Evolutionary conservation across 2,797 vertebrate species (phyloP), one percentile per base, ranked within the genome.

Genomic region (Columba guinea): DNA sequence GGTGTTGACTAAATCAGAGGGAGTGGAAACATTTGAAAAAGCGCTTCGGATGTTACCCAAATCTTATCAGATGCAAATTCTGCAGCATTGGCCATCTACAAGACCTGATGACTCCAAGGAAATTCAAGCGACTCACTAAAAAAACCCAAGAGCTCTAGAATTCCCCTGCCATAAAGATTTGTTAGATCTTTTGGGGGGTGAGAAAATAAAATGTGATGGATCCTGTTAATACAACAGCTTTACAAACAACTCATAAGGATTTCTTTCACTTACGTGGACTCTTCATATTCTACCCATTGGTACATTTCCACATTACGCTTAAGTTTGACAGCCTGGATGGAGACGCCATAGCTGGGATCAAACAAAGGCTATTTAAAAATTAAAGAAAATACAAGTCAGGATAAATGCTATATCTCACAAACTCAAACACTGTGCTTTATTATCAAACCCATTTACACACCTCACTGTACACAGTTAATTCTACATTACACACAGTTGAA

Each of bases 241-340:
- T 49, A 63, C 14, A 67, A 91, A 60, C 24, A 67, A 70, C 15
- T 56, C 65, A 9, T 64, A 69, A 80, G 73, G 8, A 55, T 48
- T 59, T n/a, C 9, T 86, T 69, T 35, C 48, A 92, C 98, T 98
- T 92, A 99, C 99, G 92, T 98, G 95, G 99, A 99, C 39, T 99
- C 99, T 35, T 96, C 98, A 39, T 98, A 97, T 89, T 99, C 99
- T 84, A 99, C 99, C 99, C 99, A 99, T 88, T 99, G 99, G 94
- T 99, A 99, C 99, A 99, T 99, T 97, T 99, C 99, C 95, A 99
- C 99, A 0, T 98, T 97, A 69, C 99, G 98, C 92, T 98, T 98
- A 83, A 99, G 97, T 93, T 99, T 99, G 97, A 99, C 99, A 2
- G 99, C 99, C 15, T 98, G 98, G 79, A 99, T 98, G 60, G 96